A percentile compares a stretch with the other conserved stretches of the same genome.
Conservation (phyloP, 2,797 vertebrate genomes). For the Tauraco hartlaubi region DNA sequence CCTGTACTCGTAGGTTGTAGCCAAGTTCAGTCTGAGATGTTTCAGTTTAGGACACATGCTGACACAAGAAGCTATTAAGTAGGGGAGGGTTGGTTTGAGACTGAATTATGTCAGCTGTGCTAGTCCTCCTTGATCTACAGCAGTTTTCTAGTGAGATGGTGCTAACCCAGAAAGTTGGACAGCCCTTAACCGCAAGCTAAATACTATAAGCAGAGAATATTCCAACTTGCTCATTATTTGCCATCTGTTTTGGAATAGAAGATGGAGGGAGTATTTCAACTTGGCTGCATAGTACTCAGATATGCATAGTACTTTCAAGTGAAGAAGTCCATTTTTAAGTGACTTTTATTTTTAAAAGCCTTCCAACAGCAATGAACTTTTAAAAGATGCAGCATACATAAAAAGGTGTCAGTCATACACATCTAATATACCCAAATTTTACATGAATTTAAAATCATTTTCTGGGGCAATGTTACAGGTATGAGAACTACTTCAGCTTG, state of each 20-base stretch:
- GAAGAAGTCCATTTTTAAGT: background rate
- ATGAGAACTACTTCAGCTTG: background rate
- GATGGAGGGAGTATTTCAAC: slow-evolving; percentile 25
- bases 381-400: background rate
- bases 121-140: slow-evolving; percentile 2
- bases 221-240: slow-evolving; percentile 43
- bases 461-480: background rate
- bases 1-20: background rate
- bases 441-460: background rate
- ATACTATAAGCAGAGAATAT: slow-evolving; percentile 1
- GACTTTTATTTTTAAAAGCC: background rate
- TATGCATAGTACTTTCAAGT: background rate
- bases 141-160: slow-evolving; percentile 31
- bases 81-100: background rate
- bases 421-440: background rate
- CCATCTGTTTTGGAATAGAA: slow-evolving; percentile 45
- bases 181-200: slow-evolving; percentile 19
- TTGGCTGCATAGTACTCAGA: slow-evolving; percentile 17
- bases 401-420: background rate
- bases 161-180: slow-evolving; percentile 38
- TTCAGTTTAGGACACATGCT: background rate
- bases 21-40: background rate
- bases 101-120: slow-evolving; percentile 23
- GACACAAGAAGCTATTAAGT: background rate
- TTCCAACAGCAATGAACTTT: background rate